phyloP scores from a whole-genome alignment of 2,113 vertebrate species.

The Ameiurus melas region DNA sequence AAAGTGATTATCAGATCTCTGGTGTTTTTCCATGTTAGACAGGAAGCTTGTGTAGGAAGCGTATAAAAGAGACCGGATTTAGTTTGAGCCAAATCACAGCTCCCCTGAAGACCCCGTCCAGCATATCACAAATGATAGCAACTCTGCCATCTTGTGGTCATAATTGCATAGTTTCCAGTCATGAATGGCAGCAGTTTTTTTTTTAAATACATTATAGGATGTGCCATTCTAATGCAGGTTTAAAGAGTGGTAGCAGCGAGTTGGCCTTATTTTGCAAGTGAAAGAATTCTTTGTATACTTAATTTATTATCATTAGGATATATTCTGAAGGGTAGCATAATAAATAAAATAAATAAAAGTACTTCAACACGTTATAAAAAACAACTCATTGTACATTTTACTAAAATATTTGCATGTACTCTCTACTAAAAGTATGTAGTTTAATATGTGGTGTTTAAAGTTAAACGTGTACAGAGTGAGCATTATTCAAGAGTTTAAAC shows the following conservation, averaged over 20 bases:
- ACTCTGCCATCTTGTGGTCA: conserved; percentile 41
- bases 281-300: background rate
- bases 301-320: background rate
- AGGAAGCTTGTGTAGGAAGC: conserved; percentile 20
- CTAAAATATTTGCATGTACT: background rate
- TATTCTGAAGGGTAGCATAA: background rate
- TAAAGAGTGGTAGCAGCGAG: conserved; percentile 28
- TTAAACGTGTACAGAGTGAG: background rate
- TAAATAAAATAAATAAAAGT: background rate
- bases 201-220: background rate
- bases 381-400: background rate
- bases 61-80: background rate
- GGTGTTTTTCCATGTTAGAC: background rate
- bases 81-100: background rate
- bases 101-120: background rate
- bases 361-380: background rate
- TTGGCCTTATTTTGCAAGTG: background rate
- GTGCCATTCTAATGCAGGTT: conserved; percentile 6
- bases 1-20: background rate
- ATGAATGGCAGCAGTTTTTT: background rate
- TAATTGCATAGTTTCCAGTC: background rate
- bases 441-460: background rate
- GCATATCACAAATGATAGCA: background rate
- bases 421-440: background rate
- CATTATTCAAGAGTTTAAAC: background rate